A percentile compares a stretch with the other conserved stretches of the same genome.
These are phyloP conservation scores for Hyposmocoma kahamanoa DNA, from an alignment of 1,140 invertebrate species.

Conservation along the genomic window DNA sequence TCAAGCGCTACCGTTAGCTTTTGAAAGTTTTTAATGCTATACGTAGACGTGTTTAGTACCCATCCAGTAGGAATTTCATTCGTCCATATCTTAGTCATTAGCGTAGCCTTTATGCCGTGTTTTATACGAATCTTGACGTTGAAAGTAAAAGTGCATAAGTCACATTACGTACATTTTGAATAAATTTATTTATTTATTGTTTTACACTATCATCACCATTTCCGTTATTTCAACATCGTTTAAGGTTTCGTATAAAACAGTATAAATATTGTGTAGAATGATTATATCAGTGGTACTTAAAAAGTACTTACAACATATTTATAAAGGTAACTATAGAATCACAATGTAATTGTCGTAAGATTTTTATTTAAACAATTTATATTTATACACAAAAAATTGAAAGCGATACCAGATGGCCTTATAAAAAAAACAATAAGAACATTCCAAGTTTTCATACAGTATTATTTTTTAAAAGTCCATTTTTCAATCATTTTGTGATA, in stretches of 20 bases:
- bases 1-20: conserved; percentile 17
- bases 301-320: conserved; percentile 45
- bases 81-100: conserved; percentile 70
- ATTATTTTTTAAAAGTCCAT: conserved; percentile 49
- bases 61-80: conserved; percentile 59
- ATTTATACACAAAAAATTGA: conserved; percentile 1
- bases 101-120: conserved; percentile 19
- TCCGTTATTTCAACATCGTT: no score
- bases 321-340: not conserved
- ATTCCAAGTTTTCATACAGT: conserved; percentile 39
- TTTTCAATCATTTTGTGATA: conserved; percentile 53
- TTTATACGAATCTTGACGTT: not conserved
- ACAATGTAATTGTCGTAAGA: not conserved
- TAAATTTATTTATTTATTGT: no score
- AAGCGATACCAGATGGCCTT: conserved; percentile 63
- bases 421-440: conserved; percentile 32
- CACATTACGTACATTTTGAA: no score
- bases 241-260: no score
- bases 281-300: conserved; percentile 47
- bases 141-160: no score
- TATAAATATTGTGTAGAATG: conserved; percentile 29
- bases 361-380: not conserved
- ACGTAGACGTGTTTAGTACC: conserved; percentile 25
- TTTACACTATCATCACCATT: no score
- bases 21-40: conserved; percentile 30